Evolutionary conservation across 2,113 vertebrate genomes (phyloP).

Genomic region (Rhagologus leucostigma): DNA sequence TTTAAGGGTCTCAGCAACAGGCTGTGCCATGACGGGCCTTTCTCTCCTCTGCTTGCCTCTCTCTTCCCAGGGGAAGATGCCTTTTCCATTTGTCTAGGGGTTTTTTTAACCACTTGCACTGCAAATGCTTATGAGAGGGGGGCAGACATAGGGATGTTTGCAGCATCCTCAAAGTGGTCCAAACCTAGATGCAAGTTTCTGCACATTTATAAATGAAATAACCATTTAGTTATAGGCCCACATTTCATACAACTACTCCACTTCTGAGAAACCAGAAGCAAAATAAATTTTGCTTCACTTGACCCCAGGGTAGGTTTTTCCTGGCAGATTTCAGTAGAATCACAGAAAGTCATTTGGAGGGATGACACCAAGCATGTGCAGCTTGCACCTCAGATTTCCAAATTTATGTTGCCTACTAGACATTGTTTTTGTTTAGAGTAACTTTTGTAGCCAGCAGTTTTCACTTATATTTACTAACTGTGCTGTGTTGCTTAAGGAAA

Average conservation of each 20-base stretch:
- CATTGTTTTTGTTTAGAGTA: neutral
- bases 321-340: neutral
- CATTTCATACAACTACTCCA: neutral
- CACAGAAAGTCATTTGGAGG: neutral
- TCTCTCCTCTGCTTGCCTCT: neutral
- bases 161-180: neutral
- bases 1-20: neutral
- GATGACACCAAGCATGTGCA: neutral
- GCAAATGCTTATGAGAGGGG: neutral
- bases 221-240: neutral
- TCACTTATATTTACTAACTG: neutral
- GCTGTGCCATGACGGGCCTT: neutral
- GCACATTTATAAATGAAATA: neutral
- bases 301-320: neutral
- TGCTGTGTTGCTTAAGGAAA: neutral
- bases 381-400: neutral
- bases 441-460: neutral
- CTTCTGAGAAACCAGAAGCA: neutral
- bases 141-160: neutral
- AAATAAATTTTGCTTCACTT: neutral
- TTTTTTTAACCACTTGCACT: neutral
- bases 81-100: neutral
- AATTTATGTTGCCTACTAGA: neutral
- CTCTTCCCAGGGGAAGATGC: neutral
- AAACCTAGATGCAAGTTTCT: neutral